Base-by-base conservation (phyloP, 2,797 vertebrate genomes). In the Enteromius trimaculatus region DNA sequence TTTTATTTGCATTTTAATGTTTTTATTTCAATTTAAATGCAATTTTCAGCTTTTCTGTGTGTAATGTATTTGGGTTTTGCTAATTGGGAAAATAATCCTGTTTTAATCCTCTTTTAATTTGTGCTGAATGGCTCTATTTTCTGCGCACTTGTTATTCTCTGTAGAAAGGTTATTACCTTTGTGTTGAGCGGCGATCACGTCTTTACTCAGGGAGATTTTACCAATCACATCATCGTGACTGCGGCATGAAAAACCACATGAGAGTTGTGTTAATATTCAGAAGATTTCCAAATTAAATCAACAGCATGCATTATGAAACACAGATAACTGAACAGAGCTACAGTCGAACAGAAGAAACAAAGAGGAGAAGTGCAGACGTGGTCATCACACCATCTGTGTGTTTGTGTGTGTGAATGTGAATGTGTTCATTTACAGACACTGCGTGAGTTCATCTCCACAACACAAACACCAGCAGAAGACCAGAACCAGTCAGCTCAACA, bases 151-250 rank as follows among this genome's bases (percentile, higher is more conserved):
- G 14, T 60, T 49, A 17, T 17, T 51, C 49, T 51, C 2, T 7
- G 49, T 21, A 19, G 51, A 21, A 9, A 9, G 1, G 19, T 10
- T 55, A 9, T 55, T 94, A 97, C 97, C 97, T 95, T 94, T 93
- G 0, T 92, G 92, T 89, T 96, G 93, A 0, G 95, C 93, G 0
- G 93, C 91, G 65, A 99, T 96, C 39, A 90, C 90, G 44, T 96
- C 96, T 91, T 91, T 96, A 89, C 90, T 96, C 84, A 98, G 94
- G 0, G 91, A 95, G 87, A 98, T 95, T 91, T 97, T 98, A 86
- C 97, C 97, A 9, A 98, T 98, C 79, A 97, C 83, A n/a, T 98
- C 96, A 0, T 97, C 97, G 0, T 98, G 96, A 85, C 97, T 98
- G 86, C 23, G 60, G 37, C 84, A 58, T 16, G 16, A 72, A 58